Evolutionary conservation across 2,888 invertebrate genomes (phyloP).

Genomic region (Ichneumoninae sp.): DNA sequence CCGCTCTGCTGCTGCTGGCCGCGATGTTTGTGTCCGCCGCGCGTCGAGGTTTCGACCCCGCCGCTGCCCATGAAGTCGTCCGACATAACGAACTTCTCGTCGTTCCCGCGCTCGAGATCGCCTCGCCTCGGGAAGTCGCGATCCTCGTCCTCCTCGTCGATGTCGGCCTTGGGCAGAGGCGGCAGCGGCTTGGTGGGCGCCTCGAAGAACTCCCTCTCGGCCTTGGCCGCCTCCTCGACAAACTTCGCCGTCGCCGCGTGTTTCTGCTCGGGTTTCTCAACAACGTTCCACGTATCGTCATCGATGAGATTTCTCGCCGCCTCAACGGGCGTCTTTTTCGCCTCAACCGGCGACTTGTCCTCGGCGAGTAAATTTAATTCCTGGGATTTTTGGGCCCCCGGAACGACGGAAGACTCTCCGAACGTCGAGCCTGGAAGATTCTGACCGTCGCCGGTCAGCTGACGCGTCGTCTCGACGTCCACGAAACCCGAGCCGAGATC

Average conservation of each 20-base stretch:
- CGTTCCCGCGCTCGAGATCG: constrained; percentile 43
- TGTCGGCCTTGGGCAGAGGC: constrained; percentile 74
- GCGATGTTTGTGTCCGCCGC: constrained; percentile 7
- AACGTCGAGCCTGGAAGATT: constrained; percentile 12
- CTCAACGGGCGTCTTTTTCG: neutral
- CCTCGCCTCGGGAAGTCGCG: constrained; percentile 29
- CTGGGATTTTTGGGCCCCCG: constrained; percentile 74
- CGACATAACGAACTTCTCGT: constrained; percentile 71
- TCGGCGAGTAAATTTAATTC: constrained; percentile 73
- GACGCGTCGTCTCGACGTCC: constrained; percentile 40
- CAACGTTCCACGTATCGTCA: constrained; percentile 71
- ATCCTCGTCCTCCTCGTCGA: constrained; percentile 69
- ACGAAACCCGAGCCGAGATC: neutral
- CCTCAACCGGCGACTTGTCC: constrained; percentile 65
- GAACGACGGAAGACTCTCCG: constrained; percentile 72
- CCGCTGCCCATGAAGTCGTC: constrained; percentile 69
- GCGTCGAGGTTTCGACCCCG: neutral
- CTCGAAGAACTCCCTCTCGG: constrained; percentile 62
- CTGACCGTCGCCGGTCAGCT: constrained; percentile 29
- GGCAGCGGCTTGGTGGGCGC: constrained; percentile 80
- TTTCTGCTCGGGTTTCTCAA: constrained; percentile 67
- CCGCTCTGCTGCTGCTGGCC: constrained; percentile 68
- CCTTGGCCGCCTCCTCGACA: constrained; percentile 25
- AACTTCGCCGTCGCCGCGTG: constrained; percentile 28
- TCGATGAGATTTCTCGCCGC: constrained; percentile 58